A percentile compares a stretch with the other conserved stretches of the same genome.
phyloP scores from a whole-genome alignment of 1,140 invertebrate species.

The Phocides pigmalion region DNA sequence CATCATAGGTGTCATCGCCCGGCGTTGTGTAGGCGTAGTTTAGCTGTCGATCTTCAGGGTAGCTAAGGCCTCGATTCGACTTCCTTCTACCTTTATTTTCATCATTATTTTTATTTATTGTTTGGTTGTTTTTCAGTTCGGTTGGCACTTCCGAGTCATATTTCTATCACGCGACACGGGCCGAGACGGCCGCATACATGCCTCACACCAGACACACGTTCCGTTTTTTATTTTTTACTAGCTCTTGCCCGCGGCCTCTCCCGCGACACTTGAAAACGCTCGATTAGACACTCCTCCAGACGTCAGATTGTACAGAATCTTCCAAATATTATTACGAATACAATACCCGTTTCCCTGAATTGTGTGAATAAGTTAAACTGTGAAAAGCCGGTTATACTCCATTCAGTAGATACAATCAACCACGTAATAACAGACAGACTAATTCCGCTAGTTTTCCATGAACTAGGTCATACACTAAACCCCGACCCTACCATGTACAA shows the following conservation, averaged over 20 bases:
- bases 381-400: conserved; percentile 52
- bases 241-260: conserved; percentile 37
- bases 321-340: neutral
- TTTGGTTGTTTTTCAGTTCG: conserved; percentile 58
- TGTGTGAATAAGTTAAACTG: conserved; percentile 42
- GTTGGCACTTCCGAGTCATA: conserved; percentile 74
- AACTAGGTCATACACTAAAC: conserved; percentile 40
- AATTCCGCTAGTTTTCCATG: conserved; percentile 31
- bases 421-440: conserved; percentile 38
- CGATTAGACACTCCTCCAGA: conserved; percentile 14
- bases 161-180: conserved; percentile 74
- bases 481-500: conserved; percentile 44
- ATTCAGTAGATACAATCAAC: conserved; percentile 34
- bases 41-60: conserved; percentile 64
- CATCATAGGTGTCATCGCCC: conserved; percentile 56
- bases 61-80: conserved; percentile 68
- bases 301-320: neutral
- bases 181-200: conserved; percentile 61
- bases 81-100: conserved; percentile 52
- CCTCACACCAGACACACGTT: conserved; percentile 68
- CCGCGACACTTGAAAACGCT: conserved; percentile 19
- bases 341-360: conserved; percentile 14
- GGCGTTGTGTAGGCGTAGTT: conserved; percentile 69
- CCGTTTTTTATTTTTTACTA: conserved; percentile 46
- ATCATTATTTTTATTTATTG: conserved; percentile 47